Base-by-base conservation (phyloP, 2,888 invertebrate species). In the Lacanobia wlatinum region DNA sequence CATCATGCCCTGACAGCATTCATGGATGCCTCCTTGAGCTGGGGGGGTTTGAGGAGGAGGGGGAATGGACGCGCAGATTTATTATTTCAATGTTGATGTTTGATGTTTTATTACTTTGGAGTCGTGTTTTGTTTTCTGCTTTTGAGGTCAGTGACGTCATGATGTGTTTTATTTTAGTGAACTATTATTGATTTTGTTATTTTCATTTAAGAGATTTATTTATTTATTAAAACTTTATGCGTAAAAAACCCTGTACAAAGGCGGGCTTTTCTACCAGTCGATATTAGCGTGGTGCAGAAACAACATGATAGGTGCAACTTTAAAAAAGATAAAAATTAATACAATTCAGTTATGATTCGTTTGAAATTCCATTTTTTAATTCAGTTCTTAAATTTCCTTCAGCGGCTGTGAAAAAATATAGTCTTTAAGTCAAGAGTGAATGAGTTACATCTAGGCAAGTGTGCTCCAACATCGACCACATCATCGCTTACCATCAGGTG, bases 1-100 rank as follows among this genome's bases (percentile, higher is more conserved):
- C 96, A 97, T 97, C 97, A 97, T 97, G 88, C 87, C 94, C 92
- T 97, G 97, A 97, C 97, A 97, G 97, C 95, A 96, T 96, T 96
- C 97, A 97, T 93, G 94, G 94, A 92, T 93, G 93, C 93, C 93
- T 92, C 94, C 93, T 93, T 92, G 92, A 92, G 90, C 90, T 90
- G 28, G 52, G 84, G 87, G 74, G 84, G 80, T 76, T 10, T 0
- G 40, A 23, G 79, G 80, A 74, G 71, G 81, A 85, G 84, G 89
- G 85, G 87, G 87, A 87, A 84, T 85, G 89, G 90, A 91, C 70
- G 78, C 55, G 69, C 82, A 83, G 95, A 95, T 95, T 95, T 95
- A 95, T 95, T 92, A 92, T 93, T 93, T 92, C 92, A 91, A 92
- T 94, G 94, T 92, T 94, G 94, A 94, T 92, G 92, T 87, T 90